phyloP scores from a whole-genome alignment of 2,797 vertebrate genomes.

The Uromys caudimaculatus region DNA sequence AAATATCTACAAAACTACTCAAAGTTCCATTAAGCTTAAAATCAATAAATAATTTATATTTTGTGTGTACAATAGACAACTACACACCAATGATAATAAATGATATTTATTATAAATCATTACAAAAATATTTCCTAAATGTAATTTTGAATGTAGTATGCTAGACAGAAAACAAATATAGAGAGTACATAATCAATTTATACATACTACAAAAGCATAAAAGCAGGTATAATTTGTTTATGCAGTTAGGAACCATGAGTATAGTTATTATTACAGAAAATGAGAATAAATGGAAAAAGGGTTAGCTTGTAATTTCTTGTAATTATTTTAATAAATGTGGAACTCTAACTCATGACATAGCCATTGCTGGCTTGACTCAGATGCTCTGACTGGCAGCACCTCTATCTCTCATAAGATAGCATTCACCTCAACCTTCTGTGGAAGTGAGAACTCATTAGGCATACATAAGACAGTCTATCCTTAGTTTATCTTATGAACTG shows the following conservation, averaged over 20 bases:
- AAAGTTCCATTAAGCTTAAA: constrained; percentile 11
- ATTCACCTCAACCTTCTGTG: neutral
- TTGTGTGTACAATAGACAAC: neutral
- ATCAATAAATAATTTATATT: constrained; percentile 24
- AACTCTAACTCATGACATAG: neutral
- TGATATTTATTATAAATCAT: constrained; percentile 22
- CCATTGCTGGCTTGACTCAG: neutral
- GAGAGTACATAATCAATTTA: neutral
- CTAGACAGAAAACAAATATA: constrained; percentile 37
- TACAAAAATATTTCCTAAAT: constrained; percentile 8
- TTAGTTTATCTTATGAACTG: neutral
- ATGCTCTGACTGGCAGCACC: neutral
- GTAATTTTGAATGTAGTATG: constrained; percentile 36
- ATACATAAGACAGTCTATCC: neutral
- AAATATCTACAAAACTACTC: neutral
- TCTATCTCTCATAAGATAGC: neutral
- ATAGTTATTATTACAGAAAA: neutral
- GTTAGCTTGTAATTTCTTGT: neutral
- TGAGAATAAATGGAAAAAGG: neutral
- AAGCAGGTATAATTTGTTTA: neutral
- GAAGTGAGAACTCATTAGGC: neutral
- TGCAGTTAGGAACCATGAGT: neutral
- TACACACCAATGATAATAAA: neutral
- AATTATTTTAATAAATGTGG: neutral
- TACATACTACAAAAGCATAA: neutral